Conservation (phyloP, 1,140 invertebrate species). For the Micrasema longulum region DNA sequence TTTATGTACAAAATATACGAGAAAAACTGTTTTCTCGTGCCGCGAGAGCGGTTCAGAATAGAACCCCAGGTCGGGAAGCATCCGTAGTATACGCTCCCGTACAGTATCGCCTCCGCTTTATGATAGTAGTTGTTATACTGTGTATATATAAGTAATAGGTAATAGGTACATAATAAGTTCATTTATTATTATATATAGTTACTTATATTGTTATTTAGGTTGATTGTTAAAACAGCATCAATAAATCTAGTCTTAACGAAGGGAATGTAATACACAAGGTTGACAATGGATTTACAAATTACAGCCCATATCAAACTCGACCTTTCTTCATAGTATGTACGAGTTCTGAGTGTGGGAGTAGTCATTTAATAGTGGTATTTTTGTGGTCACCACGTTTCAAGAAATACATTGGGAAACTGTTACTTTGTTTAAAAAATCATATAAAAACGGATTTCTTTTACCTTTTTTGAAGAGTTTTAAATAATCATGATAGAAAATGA, state of each 20-base stretch:
- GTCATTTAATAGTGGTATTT: constrained; percentile 11
- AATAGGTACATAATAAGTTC: no score
- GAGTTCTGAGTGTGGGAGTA: constrained; percentile 17
- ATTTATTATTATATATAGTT: no score
- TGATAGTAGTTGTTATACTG: no score
- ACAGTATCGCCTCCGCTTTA: no score
- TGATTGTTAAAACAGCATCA: not conserved
- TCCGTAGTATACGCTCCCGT: no score
- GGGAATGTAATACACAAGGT: not conserved
- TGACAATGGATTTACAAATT: constrained; percentile 35
- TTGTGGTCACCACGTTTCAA: constrained; percentile 8
- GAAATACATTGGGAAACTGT: not conserved
- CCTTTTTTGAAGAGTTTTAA: not conserved
- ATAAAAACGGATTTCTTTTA: not conserved
- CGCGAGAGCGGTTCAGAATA: no score
- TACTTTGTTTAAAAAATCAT: not conserved
- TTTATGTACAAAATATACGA: no score
- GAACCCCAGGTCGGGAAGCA: no score
- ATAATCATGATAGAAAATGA: not conserved
- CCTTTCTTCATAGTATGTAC: constrained; percentile 23
- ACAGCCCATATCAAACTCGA: constrained; percentile 33
- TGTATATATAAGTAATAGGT: no score
- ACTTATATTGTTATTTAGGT: no score
- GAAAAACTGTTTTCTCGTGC: no score
- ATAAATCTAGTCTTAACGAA: constrained; percentile 20